A percentile compares a stretch with the other conserved stretches of the same genome.
These are phyloP conservation scores for Nesoenas mayeri DNA, from an alignment of 2,113 vertebrate species.

Conservation along the genomic window DNA sequence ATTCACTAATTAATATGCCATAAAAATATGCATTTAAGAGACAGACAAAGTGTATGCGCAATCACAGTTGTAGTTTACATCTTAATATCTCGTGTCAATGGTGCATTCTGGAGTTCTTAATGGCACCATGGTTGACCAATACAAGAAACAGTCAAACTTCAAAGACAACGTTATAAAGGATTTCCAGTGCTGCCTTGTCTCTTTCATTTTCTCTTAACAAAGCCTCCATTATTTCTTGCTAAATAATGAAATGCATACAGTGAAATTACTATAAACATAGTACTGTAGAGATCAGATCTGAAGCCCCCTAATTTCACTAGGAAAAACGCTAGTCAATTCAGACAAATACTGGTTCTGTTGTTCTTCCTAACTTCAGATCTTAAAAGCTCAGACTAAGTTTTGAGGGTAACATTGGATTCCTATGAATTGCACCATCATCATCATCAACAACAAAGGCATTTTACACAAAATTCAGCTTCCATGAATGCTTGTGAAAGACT, in stretches of 20 bases:
- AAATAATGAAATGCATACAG: background rate
- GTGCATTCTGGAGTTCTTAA: background rate
- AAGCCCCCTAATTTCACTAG: background rate
- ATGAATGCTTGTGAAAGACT: background rate
- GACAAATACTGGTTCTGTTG: background rate
- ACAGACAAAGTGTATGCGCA: background rate
- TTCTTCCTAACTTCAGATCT: background rate
- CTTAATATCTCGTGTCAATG: background rate
- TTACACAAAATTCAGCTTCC: background rate
- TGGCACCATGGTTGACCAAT: background rate
- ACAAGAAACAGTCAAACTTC: background rate
- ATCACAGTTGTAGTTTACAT: background rate
- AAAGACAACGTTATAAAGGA: background rate
- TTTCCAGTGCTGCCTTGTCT: background rate
- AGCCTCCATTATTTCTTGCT: background rate
- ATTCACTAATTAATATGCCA: background rate
- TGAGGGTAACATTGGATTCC: background rate
- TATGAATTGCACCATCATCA: background rate
- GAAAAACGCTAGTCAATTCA: background rate
- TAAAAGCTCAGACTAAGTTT: background rate
- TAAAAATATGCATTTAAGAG: background rate
- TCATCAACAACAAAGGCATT: background rate
- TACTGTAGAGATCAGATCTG: background rate
- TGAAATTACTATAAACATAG: background rate
- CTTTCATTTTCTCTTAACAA: background rate